Evolutionary conservation across 2,888 invertebrate species (phyloP), one percentile per base, ranked within the genome.

Genomic region (Hanleya hanleyi): DNA sequence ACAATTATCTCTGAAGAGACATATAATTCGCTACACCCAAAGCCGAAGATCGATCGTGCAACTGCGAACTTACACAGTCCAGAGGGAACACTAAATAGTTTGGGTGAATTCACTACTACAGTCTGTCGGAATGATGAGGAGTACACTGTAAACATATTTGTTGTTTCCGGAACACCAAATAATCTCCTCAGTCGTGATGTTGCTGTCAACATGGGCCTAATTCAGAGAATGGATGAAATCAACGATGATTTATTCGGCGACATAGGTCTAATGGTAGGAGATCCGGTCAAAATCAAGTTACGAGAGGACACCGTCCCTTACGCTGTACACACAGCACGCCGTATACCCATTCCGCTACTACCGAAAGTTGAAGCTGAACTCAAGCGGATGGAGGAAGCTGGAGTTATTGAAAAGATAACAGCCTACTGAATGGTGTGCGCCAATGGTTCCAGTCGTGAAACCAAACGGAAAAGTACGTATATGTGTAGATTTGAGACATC

Each of bases 361-460:
- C 70, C n/a, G 22, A 76, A 67, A 67, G 65, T 73, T 5, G 73
- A 73, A 29, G 57, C 36, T 18, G 77, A 78, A 47, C 70, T 77
- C 7, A 47, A 78, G 33, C 33, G 68, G 7, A 77, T 79, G 70
- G 69, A 76, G 35, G 7, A 61, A 5, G 71, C 65, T 1, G 75
- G 69, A 4, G 75, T 77, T 12, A 77, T 78, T 41, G n/a, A 32
- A 36, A 64, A 71, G 36, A 70, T 77, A 1, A 74, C 67, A 69
- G 18, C 78, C 80, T 3, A 74, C 77, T 9, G 76, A 74, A n/a
- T 78, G 79, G 75, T 74, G 74, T 15, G 73, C 78, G 29, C 72
- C 73, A 12, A 32, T 77, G 18, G 78, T 76, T 6, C 70, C 73
- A 32, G 79, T 80, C 29, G 64, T 77, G 26, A 80, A 78, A 65